A percentile compares a stretch with the other conserved stretches of the same genome.
Conservation (phyloP, 92 coral and sea anemone genomes). For the Heteractis magnifica region DNA sequence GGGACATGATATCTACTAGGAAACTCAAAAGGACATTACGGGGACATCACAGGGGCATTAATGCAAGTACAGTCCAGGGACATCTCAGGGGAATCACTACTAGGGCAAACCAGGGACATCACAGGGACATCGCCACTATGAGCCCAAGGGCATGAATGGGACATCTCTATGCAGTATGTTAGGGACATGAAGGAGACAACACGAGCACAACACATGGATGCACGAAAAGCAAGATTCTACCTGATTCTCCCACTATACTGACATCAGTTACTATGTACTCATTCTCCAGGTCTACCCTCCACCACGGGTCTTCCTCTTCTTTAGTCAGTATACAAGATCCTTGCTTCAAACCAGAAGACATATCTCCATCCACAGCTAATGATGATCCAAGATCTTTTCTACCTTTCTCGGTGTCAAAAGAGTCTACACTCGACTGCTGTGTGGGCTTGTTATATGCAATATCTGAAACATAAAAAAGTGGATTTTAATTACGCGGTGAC, state of each 20-base stretch:
- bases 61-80: too few relatives aligned
- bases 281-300: slow-evolving; percentile 65
- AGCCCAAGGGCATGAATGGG: too few relatives aligned
- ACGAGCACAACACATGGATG: neutral
- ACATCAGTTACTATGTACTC: slow-evolving; percentile 78
- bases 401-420: slow-evolving; percentile 26
- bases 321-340: slow-evolving; percentile 73
- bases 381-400: slow-evolving; percentile 47
- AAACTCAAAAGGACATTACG: too few relatives aligned
- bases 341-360: slow-evolving; percentile 50
- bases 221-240: slow-evolving; percentile 10
- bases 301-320: slow-evolving; percentile 76
- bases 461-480: slow-evolving; percentile 29
- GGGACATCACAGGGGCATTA: too few relatives aligned
- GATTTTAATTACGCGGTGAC: too few relatives aligned
- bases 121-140: too few relatives aligned
- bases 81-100: too few relatives aligned
- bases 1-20: too few relatives aligned
- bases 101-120: too few relatives aligned
- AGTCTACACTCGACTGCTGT: slow-evolving; percentile 60
- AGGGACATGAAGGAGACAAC: too few relatives aligned
- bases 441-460: slow-evolving; percentile 68
- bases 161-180: too few relatives aligned
- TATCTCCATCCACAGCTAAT: slow-evolving; percentile 74
- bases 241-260: slow-evolving; percentile 71